These are phyloP conservation scores for Hemicentrotus pulcherrimus DNA, from an alignment of 35 echinoderm and acorn worm genomes.

Conservation along the genomic window DNA sequence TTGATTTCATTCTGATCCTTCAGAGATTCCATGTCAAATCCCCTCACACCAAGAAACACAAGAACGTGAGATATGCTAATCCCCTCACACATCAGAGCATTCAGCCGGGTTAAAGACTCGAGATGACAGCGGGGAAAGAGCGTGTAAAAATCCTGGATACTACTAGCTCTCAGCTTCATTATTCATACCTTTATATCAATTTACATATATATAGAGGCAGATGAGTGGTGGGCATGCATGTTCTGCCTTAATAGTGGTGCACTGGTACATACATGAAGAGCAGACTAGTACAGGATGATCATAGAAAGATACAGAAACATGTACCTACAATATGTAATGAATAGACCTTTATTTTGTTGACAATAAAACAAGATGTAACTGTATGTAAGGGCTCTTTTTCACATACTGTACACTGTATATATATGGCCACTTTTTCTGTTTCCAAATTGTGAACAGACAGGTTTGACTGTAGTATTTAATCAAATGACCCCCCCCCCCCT, in stretches of 20 bases:
- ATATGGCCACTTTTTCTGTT: too few relatives aligned
- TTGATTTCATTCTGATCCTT: not conserved
- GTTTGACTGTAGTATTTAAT: too few relatives aligned
- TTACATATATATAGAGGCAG: not conserved
- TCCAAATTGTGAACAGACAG: too few relatives aligned
- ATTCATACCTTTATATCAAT: constrained; percentile 20
- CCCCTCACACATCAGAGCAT: not conserved
- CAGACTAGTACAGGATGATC: too few relatives aligned
- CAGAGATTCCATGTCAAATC: not conserved
- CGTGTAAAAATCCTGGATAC: not conserved
- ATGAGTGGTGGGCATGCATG: not conserved
- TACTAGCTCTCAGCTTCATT: not conserved
- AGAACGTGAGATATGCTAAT: constrained; percentile 13
- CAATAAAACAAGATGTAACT: too few relatives aligned
- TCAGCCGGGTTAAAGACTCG: not conserved
- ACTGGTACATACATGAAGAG: not conserved
- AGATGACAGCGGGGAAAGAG: not conserved
- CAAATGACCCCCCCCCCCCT: too few relatives aligned
- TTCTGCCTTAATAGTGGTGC: not conserved
- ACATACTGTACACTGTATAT: too few relatives aligned
- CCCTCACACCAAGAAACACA: constrained; percentile 8
- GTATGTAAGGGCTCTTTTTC: too few relatives aligned
- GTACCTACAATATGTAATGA: too few relatives aligned
- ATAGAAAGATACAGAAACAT: too few relatives aligned
- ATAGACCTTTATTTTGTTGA: too few relatives aligned